Base-by-base conservation (phyloP, 2,797 vertebrate species). In the Sternotherus odoratus region DNA sequence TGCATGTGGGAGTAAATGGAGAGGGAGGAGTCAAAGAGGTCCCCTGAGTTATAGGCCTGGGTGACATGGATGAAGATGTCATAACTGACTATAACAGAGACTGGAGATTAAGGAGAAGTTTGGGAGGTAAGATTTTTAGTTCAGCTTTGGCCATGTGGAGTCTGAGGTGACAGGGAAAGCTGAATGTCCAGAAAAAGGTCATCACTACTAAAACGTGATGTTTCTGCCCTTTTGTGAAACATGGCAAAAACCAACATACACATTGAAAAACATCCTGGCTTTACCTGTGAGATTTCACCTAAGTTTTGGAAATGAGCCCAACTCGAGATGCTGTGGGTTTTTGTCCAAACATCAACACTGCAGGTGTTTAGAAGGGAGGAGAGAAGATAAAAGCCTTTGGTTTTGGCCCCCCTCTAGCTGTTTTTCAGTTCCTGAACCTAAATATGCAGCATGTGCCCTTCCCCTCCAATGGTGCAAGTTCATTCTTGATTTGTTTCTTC, bases 401-500 rank as follows among this genome's bases (percentile, higher is more conserved):
- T 83, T 96, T 94, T 96, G 95, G 94, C 94, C 96, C 91, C 79
- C 95, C 82, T 79, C 94, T 92, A 94, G 57, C 69, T 92, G 78
- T 80, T 95, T 97, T 94, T 82, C 50, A 94, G 50, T 72, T 0
- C 77, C 88, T 90, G 77, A 87, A 57, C 91, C 46, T 91, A 90
- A 93, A 96, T 92, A 77, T 86, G 82, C 48, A 86, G 46, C 15
- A 43, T 3, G 3, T 36, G 28, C 21, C 83, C 83, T 90, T 30
- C 36, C 89, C 83, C 94, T 93, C 75, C 48, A 82, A 79, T 75
- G 56, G 60, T 90, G 46, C 95, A 87, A 90, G 95, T 96, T 92
- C 79, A 88, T 91, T 96, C 97, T 96, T 97, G 96, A 92, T 90
- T 90, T 95, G 89, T 94, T 17, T 81, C 78, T 79, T 93, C 82